Conservation (phyloP, 1,140 invertebrate species). For the Sitodiplosis mosellana region DNA sequence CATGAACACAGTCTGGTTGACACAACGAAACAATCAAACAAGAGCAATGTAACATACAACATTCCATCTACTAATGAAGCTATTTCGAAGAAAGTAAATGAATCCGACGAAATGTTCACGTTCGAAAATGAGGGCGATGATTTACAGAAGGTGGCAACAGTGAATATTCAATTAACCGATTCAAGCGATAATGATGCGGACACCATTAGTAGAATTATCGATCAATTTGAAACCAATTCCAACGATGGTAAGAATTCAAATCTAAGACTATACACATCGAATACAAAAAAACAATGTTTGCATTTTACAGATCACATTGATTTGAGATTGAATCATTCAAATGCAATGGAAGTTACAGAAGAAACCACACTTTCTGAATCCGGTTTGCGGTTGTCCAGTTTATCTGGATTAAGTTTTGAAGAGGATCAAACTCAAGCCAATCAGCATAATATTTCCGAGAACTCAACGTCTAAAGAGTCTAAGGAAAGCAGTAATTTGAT, state of each 20-base stretch:
- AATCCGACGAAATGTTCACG: slow-evolving; percentile 28
- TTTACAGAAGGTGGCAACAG: slow-evolving; percentile 18
- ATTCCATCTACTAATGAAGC: not conserved
- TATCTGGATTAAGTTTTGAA: slow-evolving; percentile 11
- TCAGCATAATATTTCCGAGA: slow-evolving; percentile 3
- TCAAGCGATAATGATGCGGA: not conserved
- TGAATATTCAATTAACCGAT: slow-evolving; percentile 24
- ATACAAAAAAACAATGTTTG: slow-evolving; percentile 1
- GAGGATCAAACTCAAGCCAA: slow-evolving; percentile 22
- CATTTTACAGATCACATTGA: slow-evolving; percentile 13
- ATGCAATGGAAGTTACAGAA: slow-evolving; percentile 27
- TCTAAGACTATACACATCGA: not conserved
- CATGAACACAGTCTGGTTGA: slow-evolving; percentile 13
- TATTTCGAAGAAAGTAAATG: not conserved
- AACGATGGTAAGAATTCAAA: not conserved
- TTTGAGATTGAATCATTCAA: slow-evolving; percentile 22
- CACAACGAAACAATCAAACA: not conserved
- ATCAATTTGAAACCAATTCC: slow-evolving; percentile 19
- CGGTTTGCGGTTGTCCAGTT: slow-evolving; percentile 10
- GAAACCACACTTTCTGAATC: slow-evolving; percentile 13
- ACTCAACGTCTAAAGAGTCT: slow-evolving; percentile 12
- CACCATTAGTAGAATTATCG: slow-evolving; percentile 24
- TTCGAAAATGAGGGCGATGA: slow-evolving; percentile 35
- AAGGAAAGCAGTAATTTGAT: slow-evolving; percentile 14
- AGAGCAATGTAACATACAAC: not conserved